These are phyloP conservation scores for Proales similis DNA, from an alignment of 1,140 invertebrate species.

Conservation along the genomic window DNA sequence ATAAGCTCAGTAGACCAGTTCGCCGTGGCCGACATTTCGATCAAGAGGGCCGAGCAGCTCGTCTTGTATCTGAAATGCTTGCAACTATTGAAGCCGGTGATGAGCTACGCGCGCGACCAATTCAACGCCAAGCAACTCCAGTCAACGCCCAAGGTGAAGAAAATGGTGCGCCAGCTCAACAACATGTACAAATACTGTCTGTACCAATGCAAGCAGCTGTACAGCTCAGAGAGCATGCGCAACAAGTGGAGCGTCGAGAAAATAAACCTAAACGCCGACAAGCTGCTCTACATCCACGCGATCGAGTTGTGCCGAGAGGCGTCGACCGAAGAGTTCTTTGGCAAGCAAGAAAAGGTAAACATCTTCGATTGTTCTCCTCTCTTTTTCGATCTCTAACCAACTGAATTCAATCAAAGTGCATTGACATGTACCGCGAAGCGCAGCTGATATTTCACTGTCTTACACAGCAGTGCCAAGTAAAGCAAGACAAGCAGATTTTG, in stretches of 20 bases:
- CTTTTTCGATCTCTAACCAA: background rate
- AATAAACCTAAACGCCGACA: slow-evolving; percentile 25
- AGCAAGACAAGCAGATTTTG: slow-evolving; percentile 13
- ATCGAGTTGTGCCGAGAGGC: slow-evolving; percentile 35
- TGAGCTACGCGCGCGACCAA: slow-evolving; percentile 24
- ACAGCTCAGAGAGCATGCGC: background rate
- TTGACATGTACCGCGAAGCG: slow-evolving; percentile 32
- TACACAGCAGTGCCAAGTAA: slow-evolving; percentile 11
- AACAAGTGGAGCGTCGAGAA: slow-evolving; percentile 3
- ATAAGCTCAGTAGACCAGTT: slow-evolving; percentile 15
- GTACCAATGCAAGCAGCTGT: slow-evolving; percentile 28
- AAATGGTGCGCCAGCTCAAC: slow-evolving; percentile 28
- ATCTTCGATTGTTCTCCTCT: background rate
- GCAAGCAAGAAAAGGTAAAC: slow-evolving; percentile 22
- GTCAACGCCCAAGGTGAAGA: slow-evolving; percentile 19
- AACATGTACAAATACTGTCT: slow-evolving; percentile 37
- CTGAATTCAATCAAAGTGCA: background rate
- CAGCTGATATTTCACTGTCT: slow-evolving; percentile 37
- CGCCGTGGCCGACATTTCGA: slow-evolving; percentile 14
- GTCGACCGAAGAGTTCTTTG: slow-evolving; percentile 33
- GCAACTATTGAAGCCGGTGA: slow-evolving; percentile 14
- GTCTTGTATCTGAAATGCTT: slow-evolving; percentile 32
- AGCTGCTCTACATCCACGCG: slow-evolving; percentile 35
- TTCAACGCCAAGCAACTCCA: background rate
- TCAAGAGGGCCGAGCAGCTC: slow-evolving; percentile 35